Evolutionary conservation across 2,888 invertebrate species (phyloP).

Genomic region (Dynastes hyllus): DNA sequence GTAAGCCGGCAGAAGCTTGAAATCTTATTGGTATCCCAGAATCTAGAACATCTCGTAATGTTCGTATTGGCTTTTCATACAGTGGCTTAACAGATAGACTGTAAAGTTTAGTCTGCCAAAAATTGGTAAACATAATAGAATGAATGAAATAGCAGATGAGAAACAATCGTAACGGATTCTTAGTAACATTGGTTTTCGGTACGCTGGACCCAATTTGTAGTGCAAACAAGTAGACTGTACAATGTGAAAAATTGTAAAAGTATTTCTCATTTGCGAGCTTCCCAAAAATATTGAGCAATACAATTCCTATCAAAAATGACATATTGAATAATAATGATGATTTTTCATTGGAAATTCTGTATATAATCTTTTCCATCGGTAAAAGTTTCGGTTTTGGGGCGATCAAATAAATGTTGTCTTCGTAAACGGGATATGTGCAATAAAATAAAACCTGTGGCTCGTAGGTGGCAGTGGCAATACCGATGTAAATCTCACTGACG

Average conservation of each 20-base stretch:
- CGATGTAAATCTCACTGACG: constrained; percentile 46
- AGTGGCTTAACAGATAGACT: constrained; percentile 41
- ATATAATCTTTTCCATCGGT: neutral
- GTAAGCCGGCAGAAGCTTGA: constrained; percentile 31
- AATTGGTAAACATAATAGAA: constrained; percentile 37
- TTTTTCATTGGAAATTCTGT: neutral
- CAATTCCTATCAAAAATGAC: constrained; percentile 21
- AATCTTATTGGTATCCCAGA: constrained; percentile 37
- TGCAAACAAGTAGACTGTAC: constrained; percentile 25
- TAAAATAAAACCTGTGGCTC: constrained; percentile 37
- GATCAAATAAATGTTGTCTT: constrained; percentile 41
- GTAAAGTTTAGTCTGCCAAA: constrained; percentile 44
- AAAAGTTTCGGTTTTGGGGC: constrained; percentile 41
- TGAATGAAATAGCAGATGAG: constrained; percentile 31
- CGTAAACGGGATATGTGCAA: constrained; percentile 39
- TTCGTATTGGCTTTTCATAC: constrained; percentile 41
- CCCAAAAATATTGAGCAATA: constrained; percentile 23
- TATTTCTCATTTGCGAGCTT: constrained; percentile 6
- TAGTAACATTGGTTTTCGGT: neutral
- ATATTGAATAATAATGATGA: neutral
- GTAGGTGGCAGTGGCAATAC: constrained; percentile 37
- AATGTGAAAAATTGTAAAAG: constrained; percentile 13
- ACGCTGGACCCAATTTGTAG: constrained; percentile 22
- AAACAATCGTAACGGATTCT: constrained; percentile 25
- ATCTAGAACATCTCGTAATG: constrained; percentile 36